Evolutionary conservation across 2,888 invertebrate genomes (phyloP), one percentile per base, ranked within the genome.

Genomic region (Megalurothrips usitatus): DNA sequence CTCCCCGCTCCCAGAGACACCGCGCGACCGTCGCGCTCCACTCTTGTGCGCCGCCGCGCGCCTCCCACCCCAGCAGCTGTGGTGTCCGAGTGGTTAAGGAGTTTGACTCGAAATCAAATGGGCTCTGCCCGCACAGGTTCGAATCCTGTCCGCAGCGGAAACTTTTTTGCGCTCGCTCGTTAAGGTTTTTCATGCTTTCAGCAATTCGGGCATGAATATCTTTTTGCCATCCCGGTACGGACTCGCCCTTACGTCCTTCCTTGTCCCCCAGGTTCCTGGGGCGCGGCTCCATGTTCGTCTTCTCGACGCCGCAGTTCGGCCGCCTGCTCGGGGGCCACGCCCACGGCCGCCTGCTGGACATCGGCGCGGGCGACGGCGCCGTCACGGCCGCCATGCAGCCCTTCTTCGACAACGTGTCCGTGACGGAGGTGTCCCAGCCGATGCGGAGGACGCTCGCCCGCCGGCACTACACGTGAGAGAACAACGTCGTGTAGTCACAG

Each of bases 231-330:
- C 49, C 9, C 49, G 10, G 10, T 49, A 49, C 49, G 14, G 10
- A 49, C 49, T 11, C 49, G 14, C 49, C 9, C 10, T 52, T 52
- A 17, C n/a, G 14, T 43, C 3, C 34, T 43, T 43, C 34, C 34
- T 43, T 43, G 3, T 6, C 34, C 6, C 88, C 75, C 90, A 95
- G 95, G 80, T 91, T 94, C 88, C 89, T 98, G 19, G 93, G 94
- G 23, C 91, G 99, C 80, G 99, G 99, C 12, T 97, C 97, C 0
- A 99, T 99, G 99, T 98, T 97, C 88, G 96, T 99, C 80, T 91
- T 97, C 84, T 98, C 98, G 0, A 90, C 91, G 82, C 89, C 91
- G 12, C 98, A 98, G 86, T 94, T 97, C 84, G 89, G 90, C 82
- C 87, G 89, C 81, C 88, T 97, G 84, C 88, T 94, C 84, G 87